Conservation (phyloP, 2,113 vertebrate genomes). For the Eretmochelys imbricata region DNA sequence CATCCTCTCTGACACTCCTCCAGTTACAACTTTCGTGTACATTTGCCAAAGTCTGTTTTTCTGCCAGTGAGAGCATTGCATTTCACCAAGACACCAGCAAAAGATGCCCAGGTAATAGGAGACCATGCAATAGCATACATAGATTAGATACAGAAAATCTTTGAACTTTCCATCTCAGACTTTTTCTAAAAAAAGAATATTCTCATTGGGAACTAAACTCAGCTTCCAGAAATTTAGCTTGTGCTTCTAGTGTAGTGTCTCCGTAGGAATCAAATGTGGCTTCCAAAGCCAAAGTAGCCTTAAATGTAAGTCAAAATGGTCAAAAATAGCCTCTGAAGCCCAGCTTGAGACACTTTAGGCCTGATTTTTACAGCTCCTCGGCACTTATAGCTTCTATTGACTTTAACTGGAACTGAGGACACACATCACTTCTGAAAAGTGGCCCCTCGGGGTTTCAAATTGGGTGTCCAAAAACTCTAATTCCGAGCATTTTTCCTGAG, state of each 20-base stretch:
- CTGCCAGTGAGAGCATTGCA: background rate
- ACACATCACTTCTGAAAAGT: background rate
- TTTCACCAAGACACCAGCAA: fast-evolving
- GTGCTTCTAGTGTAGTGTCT: background rate
- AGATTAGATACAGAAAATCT: fast-evolving
- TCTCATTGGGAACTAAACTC: background rate
- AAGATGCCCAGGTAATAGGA: fast-evolving
- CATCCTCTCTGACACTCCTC: background rate
- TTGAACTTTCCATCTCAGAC: background rate
- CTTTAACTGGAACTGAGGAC: background rate
- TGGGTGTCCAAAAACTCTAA: background rate
- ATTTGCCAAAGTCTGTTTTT: background rate
- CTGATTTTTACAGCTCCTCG: background rate
- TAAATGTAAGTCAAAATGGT: background rate
- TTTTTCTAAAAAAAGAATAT: background rate
- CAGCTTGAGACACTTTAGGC: background rate
- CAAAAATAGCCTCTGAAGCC: background rate
- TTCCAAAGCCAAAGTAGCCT: background rate
- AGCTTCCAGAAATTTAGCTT: background rate
- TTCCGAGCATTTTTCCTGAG: background rate
- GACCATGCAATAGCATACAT: fast-evolving
- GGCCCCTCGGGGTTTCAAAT: background rate
- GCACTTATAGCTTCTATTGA: background rate
- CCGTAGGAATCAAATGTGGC: background rate
- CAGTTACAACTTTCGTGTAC: fast-evolving